Evolutionary conservation across 2,113 vertebrate genomes (phyloP).

Genomic region (Dipodomys spectabilis): DNA sequence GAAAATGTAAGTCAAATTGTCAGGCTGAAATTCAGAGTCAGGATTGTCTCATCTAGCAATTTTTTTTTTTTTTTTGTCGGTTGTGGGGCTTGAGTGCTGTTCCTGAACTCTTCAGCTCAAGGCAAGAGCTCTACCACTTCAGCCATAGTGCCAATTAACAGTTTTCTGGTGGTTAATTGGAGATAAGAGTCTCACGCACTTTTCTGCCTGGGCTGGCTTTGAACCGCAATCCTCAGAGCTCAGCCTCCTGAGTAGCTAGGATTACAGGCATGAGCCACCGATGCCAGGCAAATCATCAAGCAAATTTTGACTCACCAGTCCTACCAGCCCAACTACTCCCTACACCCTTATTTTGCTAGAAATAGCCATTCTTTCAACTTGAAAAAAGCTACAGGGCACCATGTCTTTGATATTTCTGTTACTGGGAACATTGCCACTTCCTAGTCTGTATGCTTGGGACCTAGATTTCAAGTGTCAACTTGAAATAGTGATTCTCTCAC

Average conservation of each 20-base stretch:
- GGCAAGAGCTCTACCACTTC: no score
- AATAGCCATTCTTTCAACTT: not conserved
- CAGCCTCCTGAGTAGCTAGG: no score
- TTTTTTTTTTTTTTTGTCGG: no score
- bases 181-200: no score
- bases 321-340: not conserved
- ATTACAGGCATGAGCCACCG: no score
- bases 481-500: not conserved
- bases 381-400: not conserved
- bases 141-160: no score
- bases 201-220: no score
- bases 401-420: not conserved
- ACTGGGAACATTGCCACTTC: not conserved
- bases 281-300: not conserved
- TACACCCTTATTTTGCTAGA: not conserved
- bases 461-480: not conserved
- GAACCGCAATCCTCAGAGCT: no score
- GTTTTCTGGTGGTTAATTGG: no score
- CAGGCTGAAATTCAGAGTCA: not conserved
- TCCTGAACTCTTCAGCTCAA: no score
- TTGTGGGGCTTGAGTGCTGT: no score
- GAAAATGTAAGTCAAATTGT: slow-evolving; percentile 1
- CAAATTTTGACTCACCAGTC: not conserved
- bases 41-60: not conserved
- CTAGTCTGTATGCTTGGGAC: not conserved